Percentiles rank a stretch among this genome's conserved stretches.
Evolutionary conservation across 2,113 vertebrate species (phyloP).

Genomic region (Erinaceus europaeus): DNA sequence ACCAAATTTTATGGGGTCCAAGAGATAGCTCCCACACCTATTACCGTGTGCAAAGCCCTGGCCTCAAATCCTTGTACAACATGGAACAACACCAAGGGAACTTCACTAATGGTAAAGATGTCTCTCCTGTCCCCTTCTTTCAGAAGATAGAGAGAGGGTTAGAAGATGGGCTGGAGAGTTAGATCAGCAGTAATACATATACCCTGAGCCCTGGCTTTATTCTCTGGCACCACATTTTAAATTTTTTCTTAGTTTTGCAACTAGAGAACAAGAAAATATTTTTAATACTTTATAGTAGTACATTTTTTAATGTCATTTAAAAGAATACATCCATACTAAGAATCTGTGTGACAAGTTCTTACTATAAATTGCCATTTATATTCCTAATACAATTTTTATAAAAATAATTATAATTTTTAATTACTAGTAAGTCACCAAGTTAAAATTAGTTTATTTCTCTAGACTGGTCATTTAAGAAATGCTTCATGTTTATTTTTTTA

Average conservation of each 20-base stretch:
- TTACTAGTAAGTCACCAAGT: background rate
- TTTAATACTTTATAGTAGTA: background rate
- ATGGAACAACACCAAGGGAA: too few species aligned
- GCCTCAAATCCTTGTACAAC: too few species aligned
- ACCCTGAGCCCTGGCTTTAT: too few species aligned
- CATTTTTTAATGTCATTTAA: constrained; percentile 21
- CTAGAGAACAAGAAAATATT: background rate
- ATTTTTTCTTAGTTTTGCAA: constrained; percentile 22
- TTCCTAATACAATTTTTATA: constrained; percentile 3
- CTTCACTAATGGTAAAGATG: too few species aligned
- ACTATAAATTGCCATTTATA: constrained; percentile 21
- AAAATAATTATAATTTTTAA: constrained; percentile 28
- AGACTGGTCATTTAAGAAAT: constrained; percentile 31
- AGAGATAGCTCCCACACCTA: too few species aligned
- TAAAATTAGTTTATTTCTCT: constrained; percentile 23
- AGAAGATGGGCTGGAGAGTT: too few species aligned
- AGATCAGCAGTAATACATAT: too few species aligned
- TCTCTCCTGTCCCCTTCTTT: too few species aligned
- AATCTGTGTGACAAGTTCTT: background rate
- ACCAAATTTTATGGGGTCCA: too few species aligned
- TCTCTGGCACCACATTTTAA: too few species aligned
- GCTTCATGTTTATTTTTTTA: constrained; percentile 36
- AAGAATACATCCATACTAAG: constrained; percentile 2
- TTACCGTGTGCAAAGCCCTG: too few species aligned
- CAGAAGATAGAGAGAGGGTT: too few species aligned